Evolutionary conservation across 2,113 vertebrate species (phyloP), one percentile per base, ranked within the genome.

Genomic region (Echinops telfairi): DNA sequence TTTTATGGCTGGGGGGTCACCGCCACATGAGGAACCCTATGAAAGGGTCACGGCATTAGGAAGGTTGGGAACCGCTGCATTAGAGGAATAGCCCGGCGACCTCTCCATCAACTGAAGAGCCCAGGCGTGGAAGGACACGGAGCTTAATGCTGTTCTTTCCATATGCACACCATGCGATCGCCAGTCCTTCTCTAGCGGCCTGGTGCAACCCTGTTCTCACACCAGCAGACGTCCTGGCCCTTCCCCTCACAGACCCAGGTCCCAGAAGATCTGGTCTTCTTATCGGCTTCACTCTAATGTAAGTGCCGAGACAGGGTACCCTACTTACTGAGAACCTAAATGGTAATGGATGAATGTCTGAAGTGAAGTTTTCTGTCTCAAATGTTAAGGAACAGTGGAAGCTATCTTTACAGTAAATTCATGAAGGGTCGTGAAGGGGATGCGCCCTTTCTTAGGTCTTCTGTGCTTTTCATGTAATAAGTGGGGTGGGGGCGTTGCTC

Each of bases 321-420:
- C 27, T 14, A 43, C 62, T 70, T 47, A 75, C 36, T 47, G 60
- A 83, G n/a, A 88, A 43, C 19, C 27, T 85, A 40, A 73, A 71
- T n/a, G 6, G 40, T 75, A 94, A 75, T 23, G 68, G 77, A 33
- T 27, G 19, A 89, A 40, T 83, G 75, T 76, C 15, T 27, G 3
- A 93, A 90, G 78, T 27, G 36, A 71, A 58, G 25, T 22, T 71
- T 70, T 71, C 62, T 33, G 36, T 78, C 20, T 23, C 60, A 60
- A 23, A 36, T 80, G 19, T 64, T 93, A 83, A 86, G 84, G 66
- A 86, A 60, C 25, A 20, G 73, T 89, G 79, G 62, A 71, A 40
- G 40, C 47, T 33, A 31, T 31, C 40, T 88, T 68, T 38, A 57
- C 31, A 53, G 12, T 62, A 64, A 83, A 80, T 43, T 62, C 29